Evolutionary conservation across 1,140 invertebrate species (phyloP).

Genomic region (Pseudachorutes palmiensis): DNA sequence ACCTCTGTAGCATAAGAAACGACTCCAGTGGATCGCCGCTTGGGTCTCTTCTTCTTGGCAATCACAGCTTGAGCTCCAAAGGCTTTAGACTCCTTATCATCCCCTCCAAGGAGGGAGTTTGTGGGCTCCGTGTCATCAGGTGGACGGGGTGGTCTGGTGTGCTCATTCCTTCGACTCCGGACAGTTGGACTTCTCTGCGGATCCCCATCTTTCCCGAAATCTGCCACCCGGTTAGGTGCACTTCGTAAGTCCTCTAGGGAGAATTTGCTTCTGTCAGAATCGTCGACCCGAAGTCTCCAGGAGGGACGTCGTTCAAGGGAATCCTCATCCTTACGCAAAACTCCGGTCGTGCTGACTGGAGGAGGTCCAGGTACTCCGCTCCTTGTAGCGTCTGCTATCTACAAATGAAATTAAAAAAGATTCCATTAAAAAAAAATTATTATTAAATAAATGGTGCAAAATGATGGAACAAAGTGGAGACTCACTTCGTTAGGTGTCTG

Average conservation of each 20-base stretch:
- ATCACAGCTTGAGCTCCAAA: slow-evolving; percentile 38
- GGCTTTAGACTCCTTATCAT: slow-evolving; percentile 39
- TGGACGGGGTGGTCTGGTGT: slow-evolving; percentile 25
- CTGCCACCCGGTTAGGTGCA: not conserved
- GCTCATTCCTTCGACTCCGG: not conserved
- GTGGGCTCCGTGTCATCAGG: slow-evolving; percentile 21
- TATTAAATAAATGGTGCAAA: no score
- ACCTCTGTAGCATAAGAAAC: slow-evolving; percentile 34
- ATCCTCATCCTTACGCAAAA: slow-evolving; percentile 45
- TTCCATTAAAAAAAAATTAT: no score
- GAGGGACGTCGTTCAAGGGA: slow-evolving; percentile 69
- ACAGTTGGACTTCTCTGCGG: slow-evolving; percentile 28
- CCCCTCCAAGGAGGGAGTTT: slow-evolving; percentile 29
- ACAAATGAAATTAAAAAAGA: no score
- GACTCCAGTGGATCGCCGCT: slow-evolving; percentile 43
- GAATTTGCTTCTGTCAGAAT: slow-evolving; percentile 62
- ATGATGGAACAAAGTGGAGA: no score
- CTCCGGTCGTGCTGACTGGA: slow-evolving; percentile 42
- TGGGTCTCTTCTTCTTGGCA: slow-evolving; percentile 42
- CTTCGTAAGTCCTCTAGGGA: slow-evolving; percentile 35
- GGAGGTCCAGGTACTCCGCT: slow-evolving; percentile 41
- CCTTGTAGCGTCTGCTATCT: no score
- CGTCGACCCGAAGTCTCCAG: slow-evolving; percentile 79
- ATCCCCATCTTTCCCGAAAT: not conserved
- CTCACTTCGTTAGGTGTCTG: not conserved